Percentiles rank a stretch among this genome's conserved stretches.
Conservation (phyloP, 2,888 invertebrate species). For the Lasioglossum pauxillum region DNA sequence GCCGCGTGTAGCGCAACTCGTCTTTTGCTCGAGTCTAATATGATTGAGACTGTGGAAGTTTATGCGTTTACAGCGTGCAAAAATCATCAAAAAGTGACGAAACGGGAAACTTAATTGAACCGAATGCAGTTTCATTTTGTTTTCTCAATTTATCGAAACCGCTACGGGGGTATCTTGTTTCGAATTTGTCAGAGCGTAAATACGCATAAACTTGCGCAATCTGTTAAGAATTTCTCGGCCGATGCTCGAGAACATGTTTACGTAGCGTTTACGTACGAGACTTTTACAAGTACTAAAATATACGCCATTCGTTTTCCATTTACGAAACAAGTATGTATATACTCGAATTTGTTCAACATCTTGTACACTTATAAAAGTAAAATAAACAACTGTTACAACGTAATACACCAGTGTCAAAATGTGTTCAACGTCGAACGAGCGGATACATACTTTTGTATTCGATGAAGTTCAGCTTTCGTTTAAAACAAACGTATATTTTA, state of each 20-base stretch:
- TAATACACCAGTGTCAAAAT: background rate
- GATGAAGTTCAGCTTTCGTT: slow-evolving; percentile 2
- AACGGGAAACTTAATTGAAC: background rate
- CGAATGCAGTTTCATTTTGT: background rate
- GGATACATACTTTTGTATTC: background rate
- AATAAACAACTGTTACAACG: slow-evolving; percentile 57
- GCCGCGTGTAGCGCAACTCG: slow-evolving; percentile 43
- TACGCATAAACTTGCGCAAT: background rate
- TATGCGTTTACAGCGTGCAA: background rate
- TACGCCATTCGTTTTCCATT: slow-evolving; percentile 68
- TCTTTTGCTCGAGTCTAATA: slow-evolving; percentile 53
- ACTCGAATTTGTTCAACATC: slow-evolving; percentile 68
- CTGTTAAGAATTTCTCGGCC: slow-evolving; percentile 44
- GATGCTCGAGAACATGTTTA: slow-evolving; percentile 54
- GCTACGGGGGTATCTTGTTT: background rate
- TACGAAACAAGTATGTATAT: slow-evolving; percentile 64
- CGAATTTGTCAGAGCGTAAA: background rate
- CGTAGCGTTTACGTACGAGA: slow-evolving; percentile 50
- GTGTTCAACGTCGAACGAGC: background rate
- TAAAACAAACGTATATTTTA: slow-evolving; percentile 60
- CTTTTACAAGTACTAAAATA: slow-evolving; percentile 57
- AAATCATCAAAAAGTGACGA: background rate
- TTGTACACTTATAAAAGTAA: slow-evolving; percentile 60
- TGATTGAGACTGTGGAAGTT: background rate
- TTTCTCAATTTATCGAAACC: background rate